A percentile compares a stretch with the other conserved stretches of the same genome.
phyloP scores from a whole-genome alignment of 30 jellyfish, hydroid and myxozoan genomes.

The Hydractinia echinata region DNA sequence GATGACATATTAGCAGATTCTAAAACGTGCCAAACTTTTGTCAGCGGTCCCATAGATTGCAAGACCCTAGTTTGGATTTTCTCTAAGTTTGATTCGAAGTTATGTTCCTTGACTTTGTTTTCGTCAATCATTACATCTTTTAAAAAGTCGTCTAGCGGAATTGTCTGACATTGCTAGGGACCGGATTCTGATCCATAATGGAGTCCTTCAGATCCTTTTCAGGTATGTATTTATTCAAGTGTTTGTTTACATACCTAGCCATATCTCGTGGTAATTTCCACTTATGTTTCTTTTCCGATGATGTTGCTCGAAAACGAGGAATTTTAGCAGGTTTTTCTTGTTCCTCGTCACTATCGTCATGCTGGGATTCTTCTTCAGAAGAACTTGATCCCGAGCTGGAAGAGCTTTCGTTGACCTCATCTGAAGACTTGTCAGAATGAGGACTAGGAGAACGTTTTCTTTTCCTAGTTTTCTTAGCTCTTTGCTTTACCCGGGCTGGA shows the following conservation, averaged over 20 bases:
- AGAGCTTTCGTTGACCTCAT: too few species aligned
- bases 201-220: not conserved
- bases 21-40: not conserved
- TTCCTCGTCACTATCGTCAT: not conserved
- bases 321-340: not conserved
- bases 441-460: too few species aligned
- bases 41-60: not conserved
- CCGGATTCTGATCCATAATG: not conserved
- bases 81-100: not conserved
- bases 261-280: too few species aligned
- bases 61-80: not conserved
- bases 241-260: too few species aligned
- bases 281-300: too few species aligned
- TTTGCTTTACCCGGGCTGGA: too few species aligned
- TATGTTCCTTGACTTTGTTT: not conserved
- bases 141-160: not conserved
- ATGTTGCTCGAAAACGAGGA: not conserved
- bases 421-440: too few species aligned
- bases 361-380: not conserved
- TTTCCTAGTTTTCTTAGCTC: too few species aligned
- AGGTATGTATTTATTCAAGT: not conserved
- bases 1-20: not conserved
- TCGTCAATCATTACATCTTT: not conserved
- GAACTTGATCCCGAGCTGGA: too few species aligned
- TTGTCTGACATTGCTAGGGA: not conserved